Conservation (phyloP, 2,113 vertebrate genomes). For the Protomyctophum bolini region DNA sequence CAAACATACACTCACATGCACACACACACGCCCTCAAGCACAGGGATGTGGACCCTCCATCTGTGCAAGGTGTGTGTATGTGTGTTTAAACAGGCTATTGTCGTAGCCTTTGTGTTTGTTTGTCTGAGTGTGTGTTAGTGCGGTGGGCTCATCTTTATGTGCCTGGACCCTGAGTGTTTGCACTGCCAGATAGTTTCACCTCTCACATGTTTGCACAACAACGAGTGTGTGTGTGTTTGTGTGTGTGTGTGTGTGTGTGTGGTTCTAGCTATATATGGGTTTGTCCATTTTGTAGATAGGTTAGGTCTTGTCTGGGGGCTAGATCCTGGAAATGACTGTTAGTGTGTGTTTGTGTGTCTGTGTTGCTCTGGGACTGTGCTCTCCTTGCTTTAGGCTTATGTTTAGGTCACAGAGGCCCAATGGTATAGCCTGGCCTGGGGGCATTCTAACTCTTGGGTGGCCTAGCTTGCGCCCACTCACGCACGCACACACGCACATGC, state of each 20-base stretch:
- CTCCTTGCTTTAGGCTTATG: conserved; percentile 41
- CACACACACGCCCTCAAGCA: conserved; percentile 3
- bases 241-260: conserved; percentile 5
- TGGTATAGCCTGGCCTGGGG: conserved; percentile 40
- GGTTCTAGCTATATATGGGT: neutral
- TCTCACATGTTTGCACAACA: conserved; percentile 28
- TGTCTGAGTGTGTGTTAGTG: conserved; percentile 31
- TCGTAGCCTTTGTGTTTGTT: conserved; percentile 37
- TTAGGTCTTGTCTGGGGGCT: neutral
- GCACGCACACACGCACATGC: neutral
- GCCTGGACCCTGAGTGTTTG: conserved; percentile 53
- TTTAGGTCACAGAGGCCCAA: conserved; percentile 52
- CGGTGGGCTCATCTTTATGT: conserved; percentile 45
- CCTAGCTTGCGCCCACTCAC: conserved; percentile 18
- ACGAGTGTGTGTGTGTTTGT: conserved; percentile 3
- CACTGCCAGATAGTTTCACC: conserved; percentile 44
- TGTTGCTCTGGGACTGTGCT: conserved; percentile 14
- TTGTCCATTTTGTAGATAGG: neutral
- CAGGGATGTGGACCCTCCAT: conserved; percentile 34
- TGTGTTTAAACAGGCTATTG: conserved; percentile 46
- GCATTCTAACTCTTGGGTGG: conserved; percentile 65
- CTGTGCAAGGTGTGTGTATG: conserved; percentile 37
- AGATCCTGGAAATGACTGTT: conserved; percentile 1
- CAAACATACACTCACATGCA: neutral
- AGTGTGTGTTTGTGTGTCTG: conserved; percentile 7